A percentile compares a stretch with the other conserved stretches of the same genome.
Evolutionary conservation across 2,888 invertebrate genomes (phyloP).

Genomic region (Meganola albula): DNA sequence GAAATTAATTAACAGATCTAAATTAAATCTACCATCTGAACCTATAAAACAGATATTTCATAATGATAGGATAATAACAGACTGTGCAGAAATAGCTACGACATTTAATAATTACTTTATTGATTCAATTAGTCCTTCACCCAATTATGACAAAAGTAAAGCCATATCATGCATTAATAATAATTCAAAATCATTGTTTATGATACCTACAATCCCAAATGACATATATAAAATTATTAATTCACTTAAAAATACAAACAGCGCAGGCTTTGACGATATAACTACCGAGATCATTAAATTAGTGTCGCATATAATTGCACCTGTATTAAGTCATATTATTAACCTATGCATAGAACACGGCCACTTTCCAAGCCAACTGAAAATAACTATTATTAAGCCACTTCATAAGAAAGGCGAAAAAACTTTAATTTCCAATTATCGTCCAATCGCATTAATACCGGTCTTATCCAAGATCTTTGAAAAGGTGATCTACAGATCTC

Average conservation of each 20-base stretch:
- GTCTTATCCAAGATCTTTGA: conserved; percentile 14
- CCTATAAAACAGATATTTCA: background rate
- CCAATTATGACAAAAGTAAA: background rate
- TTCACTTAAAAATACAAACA: conserved; percentile 9
- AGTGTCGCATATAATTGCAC: conserved; percentile 9
- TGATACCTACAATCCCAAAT: conserved; percentile 3
- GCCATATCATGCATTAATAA: background rate
- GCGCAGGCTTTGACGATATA: background rate
- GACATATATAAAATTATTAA: conserved; percentile 8
- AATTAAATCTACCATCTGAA: conserved; percentile 5
- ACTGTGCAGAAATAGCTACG: conserved; percentile 1
- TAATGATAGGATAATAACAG: background rate
- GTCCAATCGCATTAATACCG: conserved; percentile 12
- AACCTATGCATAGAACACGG: conserved; percentile 10
- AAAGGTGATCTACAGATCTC: conserved; percentile 4
- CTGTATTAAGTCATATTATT: conserved; percentile 7
- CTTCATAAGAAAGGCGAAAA: conserved; percentile 11
- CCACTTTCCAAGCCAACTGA: conserved; percentile 9
- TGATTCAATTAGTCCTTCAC: background rate
- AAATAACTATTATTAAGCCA: conserved; percentile 10
- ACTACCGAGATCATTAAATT: background rate
- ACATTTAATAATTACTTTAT: conserved; percentile 4
- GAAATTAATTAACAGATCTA: conserved; percentile 6
- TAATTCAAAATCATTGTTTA: conserved; percentile 4
- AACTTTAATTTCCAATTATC: conserved; percentile 4